Evolutionary conservation across 2,113 vertebrate genomes (phyloP).

Genomic region (Leucosticte australis): DNA sequence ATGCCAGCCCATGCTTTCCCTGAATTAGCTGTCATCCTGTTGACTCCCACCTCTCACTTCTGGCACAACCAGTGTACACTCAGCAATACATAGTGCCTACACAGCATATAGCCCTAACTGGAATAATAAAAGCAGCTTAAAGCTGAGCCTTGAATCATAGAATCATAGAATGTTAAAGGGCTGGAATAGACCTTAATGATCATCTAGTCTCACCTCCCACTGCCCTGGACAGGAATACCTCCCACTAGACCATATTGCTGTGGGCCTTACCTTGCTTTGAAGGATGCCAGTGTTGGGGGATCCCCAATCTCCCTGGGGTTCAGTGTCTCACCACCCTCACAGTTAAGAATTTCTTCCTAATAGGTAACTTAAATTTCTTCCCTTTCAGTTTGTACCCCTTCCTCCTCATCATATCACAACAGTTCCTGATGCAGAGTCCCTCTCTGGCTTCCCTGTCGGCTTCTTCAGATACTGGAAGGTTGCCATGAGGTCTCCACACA

Average conservation of each 20-base stretch:
- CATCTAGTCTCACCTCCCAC: neutral
- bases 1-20: neutral
- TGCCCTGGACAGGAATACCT: neutral
- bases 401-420: neutral
- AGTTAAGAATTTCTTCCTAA: neutral
- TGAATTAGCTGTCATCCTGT: neutral
- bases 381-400: neutral
- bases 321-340: neutral
- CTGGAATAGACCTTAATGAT: neutral
- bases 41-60: neutral
- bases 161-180: neutral
- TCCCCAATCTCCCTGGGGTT: neutral
- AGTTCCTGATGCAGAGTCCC: neutral
- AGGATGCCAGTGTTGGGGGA: neutral
- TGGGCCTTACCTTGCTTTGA: neutral
- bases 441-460: neutral
- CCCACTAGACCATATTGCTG: neutral
- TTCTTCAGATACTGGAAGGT: neutral
- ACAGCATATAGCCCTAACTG: neutral
- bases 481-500: neutral
- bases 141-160: neutral
- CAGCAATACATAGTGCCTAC: neutral
- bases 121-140: neutral
- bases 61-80: neutral
- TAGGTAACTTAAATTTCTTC: neutral